Evolutionary conservation across 30 jellyfish, hydroid and myxozoan genomes (phyloP), one percentile per base, ranked within the genome.

Genomic region (Aurelia aurita): DNA sequence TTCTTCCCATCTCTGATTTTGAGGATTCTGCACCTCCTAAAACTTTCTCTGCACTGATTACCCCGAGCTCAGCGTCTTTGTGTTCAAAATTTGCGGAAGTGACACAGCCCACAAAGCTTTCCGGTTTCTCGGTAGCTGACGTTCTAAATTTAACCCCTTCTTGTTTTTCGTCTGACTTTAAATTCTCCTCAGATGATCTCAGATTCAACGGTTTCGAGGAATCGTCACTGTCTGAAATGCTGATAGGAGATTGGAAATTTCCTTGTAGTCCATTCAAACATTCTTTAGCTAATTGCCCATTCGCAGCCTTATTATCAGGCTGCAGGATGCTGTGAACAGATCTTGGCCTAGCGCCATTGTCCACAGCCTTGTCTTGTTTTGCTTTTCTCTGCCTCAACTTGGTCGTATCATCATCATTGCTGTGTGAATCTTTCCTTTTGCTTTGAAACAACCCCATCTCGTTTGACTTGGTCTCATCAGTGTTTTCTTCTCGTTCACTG

Each of bases 371-470:
- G 20, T 31, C 61, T 43, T 65, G 47, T 29, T 69, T 72, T 32
- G 23, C 77, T 20, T 35, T 59, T n/a, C 67, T 55, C 16, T 58
- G 44, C 55, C 22, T 58, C 45, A 59, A 20, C 10, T 35, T 76
- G 22, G 18, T 31, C 26, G 20, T 57, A 59, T 59, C 29, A 31
- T 58, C 34, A 8, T 25, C 65, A n/a, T 20, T 53, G 16, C 60
- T 21, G 35, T 65, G 46, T 63, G 35, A n/a, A 15, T 46, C 58
- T 20, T 83, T 83, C 73, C 55, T 21, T 60, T 62, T 75, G n/a
- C 90, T 68, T 15, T 87, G 86, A 22, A 63, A 25, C 60, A 61
- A 55, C 22, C 88, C 96, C 86, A 77, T 77, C 25, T 76, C 90
- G 5, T 64, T 62, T 39, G 51, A 2, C 51, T 39, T 39, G 18